These are phyloP conservation scores for Philereme vetulata DNA, from an alignment of 2,888 invertebrate genomes.

Conservation along the genomic window DNA sequence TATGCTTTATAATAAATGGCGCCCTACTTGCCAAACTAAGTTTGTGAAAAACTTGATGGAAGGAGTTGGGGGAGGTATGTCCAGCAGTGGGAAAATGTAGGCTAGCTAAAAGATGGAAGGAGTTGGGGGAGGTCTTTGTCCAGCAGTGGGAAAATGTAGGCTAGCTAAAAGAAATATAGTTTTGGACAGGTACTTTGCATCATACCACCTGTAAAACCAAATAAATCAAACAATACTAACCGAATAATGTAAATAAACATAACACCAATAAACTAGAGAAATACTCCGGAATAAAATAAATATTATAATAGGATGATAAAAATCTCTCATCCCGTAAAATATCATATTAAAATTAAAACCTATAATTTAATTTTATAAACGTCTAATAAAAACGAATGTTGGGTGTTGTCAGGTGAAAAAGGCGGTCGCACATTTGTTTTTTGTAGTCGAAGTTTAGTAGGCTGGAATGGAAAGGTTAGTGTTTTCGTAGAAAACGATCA, in stretches of 20 bases:
- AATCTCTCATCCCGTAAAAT: conserved; percentile 72
- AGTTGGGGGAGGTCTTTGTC: no score
- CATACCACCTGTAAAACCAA: conserved; percentile 22
- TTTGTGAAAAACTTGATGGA: no score
- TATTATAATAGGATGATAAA: conserved; percentile 60
- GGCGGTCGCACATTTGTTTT: conserved; percentile 72
- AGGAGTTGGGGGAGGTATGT: no score
- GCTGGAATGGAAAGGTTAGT: conserved; percentile 66
- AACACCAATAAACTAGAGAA: conserved; percentile 35
- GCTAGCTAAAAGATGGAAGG: no score
- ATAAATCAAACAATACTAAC: conserved; percentile 33
- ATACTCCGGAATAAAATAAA: conserved; percentile 57
- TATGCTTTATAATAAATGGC: no score
- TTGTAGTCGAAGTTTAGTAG: conserved; percentile 67
- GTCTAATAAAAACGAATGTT: conserved; percentile 69
- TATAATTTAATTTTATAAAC: conserved; percentile 82
- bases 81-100: no score
- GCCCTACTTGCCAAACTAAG: no score
- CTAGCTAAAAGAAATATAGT: no score
- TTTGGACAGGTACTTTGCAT: no score
- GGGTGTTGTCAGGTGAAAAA: conserved; percentile 78
- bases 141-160: no score
- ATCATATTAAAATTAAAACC: conserved; percentile 83
- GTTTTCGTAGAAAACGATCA: conserved; percentile 66
- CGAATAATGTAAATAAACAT: conserved; percentile 45